Conservation (phyloP, 2,113 vertebrate species). For the Turdus rufiventris region DNA sequence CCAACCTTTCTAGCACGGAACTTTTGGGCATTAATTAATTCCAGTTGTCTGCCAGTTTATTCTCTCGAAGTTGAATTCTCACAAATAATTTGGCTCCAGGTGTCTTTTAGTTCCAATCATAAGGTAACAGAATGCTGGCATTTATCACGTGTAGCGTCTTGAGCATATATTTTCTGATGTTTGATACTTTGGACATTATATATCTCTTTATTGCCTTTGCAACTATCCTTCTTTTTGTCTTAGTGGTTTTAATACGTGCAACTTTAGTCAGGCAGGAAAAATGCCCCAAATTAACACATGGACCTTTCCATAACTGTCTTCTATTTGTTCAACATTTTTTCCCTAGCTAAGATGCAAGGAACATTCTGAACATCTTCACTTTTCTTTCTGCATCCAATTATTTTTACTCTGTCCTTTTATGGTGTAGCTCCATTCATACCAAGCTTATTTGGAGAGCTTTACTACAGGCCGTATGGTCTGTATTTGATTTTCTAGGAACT, state of each 20-base stretch:
- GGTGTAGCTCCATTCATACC: neutral
- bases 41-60: neutral
- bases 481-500: neutral
- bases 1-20: neutral
- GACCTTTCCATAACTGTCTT: neutral
- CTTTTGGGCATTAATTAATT: conserved; percentile 12
- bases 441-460: neutral
- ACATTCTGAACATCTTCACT: neutral
- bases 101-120: neutral
- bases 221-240: neutral
- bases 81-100: neutral
- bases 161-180: neutral
- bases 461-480: neutral
- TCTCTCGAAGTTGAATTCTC: neutral
- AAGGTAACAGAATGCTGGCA: neutral
- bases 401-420: neutral
- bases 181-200: neutral
- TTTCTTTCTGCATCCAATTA: neutral
- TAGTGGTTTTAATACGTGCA: neutral
- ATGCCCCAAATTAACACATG: neutral
- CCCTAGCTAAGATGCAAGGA: neutral
- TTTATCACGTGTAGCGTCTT: neutral
- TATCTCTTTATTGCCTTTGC: neutral
- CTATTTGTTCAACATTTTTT: neutral
- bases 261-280: neutral